Evolutionary conservation across 1,140 invertebrate genomes (phyloP).

Genomic region (Pararge aegeria): DNA sequence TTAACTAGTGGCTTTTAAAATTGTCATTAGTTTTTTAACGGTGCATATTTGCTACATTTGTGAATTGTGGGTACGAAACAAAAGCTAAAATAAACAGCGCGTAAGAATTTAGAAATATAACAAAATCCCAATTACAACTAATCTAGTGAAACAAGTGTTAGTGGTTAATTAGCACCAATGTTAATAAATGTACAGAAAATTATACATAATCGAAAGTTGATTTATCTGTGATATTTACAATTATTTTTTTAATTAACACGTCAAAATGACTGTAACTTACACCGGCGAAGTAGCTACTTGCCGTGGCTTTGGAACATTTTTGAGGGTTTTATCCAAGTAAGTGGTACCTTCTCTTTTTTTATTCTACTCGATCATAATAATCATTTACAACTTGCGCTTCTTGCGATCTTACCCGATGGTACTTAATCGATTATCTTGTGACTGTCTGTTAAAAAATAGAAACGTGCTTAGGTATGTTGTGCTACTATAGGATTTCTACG

Average conservation of each 20-base stretch:
- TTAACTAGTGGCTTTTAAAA: too few relatives aligned
- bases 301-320: conserved; percentile 87
- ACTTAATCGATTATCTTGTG: too few relatives aligned
- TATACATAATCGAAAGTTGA: conserved; percentile 1
- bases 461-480: too few relatives aligned
- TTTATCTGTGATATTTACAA: conserved; percentile 42
- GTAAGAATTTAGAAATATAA: too few relatives aligned
- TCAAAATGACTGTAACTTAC: conserved; percentile 90
- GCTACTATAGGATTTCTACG: too few relatives aligned
- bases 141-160: conserved; percentile 6
- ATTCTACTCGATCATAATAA: too few relatives aligned
- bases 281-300: conserved; percentile 94
- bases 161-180: not conserved
- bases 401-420: not conserved
- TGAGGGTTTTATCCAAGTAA: conserved; percentile 89
- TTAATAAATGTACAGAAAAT: not conserved
- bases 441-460: too few relatives aligned
- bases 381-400: too few relatives aligned
- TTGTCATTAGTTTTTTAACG: too few relatives aligned
- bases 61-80: too few relatives aligned
- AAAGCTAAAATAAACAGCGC: too few relatives aligned
- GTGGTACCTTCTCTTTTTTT: conserved; percentile 13
- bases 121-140: not conserved
- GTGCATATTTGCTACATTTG: too few relatives aligned
- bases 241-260: conserved; percentile 21